phyloP scores from a whole-genome alignment of 1,140 invertebrate species.

The Polypedilum vanderplanki region DNA sequence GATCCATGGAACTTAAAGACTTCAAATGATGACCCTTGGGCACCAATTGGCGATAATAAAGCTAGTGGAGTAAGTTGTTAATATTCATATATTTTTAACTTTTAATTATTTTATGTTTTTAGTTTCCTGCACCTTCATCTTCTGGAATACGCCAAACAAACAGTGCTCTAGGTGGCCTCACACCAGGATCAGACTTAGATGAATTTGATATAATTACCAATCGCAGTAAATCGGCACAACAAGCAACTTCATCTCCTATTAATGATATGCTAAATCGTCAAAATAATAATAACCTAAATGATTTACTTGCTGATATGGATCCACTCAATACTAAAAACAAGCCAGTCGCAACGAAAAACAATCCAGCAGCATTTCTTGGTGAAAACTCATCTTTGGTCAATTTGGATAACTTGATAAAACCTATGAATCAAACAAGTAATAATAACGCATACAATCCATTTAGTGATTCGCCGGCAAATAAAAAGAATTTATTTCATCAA shows the following conservation, averaged over 20 bases:
- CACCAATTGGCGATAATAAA: conserved; percentile 41
- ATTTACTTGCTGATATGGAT: conserved; percentile 42
- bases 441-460: conserved; percentile 43
- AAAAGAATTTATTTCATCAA: conserved; percentile 45
- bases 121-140: conserved; percentile 9
- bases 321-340: conserved; percentile 41
- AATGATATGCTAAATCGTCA: background rate
- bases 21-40: conserved; percentile 47
- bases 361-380: conserved; percentile 86
- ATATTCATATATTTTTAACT: background rate
- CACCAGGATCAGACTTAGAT: conserved; percentile 63
- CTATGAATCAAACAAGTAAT: conserved; percentile 38
- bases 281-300: conserved; percentile 1
- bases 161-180: conserved; percentile 25
- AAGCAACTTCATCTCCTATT: conserved; percentile 34
- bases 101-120: conserved; percentile 26
- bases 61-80: conserved; percentile 22
- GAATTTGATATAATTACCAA: conserved; percentile 79
- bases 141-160: background rate
- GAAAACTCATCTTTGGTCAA: conserved; percentile 92
- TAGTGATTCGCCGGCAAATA: conserved; percentile 41
- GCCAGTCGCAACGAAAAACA: conserved; percentile 44
- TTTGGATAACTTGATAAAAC: conserved; percentile 87
- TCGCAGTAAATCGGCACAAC: conserved; percentile 45
- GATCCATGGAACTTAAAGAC: conserved; percentile 38